Evolutionary conservation across 1,140 invertebrate species (phyloP).

Genomic region (Coptotermes formosanus): DNA sequence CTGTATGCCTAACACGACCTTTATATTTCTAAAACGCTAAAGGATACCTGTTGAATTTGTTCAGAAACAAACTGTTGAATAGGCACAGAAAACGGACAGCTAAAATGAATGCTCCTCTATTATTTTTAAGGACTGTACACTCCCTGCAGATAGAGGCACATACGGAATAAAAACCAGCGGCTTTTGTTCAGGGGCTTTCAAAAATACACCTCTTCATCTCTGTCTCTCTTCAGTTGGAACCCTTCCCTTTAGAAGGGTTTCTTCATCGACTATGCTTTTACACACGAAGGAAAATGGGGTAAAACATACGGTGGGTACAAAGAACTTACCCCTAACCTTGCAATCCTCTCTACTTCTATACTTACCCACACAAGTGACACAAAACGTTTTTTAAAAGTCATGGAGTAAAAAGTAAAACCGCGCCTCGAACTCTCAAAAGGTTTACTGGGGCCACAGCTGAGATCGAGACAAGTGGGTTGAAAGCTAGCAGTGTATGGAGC

Average conservation of each 20-base stretch:
- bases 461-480: neutral
- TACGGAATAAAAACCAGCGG: neutral
- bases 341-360: neutral
- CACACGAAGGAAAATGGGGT: neutral
- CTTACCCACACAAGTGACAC: neutral
- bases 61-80: no score
- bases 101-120: constrained; percentile 6
- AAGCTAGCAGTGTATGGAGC: neutral
- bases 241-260: neutral
- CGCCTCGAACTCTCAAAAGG: neutral
- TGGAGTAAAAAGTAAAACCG: neutral
- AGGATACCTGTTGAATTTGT: no score
- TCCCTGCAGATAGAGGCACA: neutral
- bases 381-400: neutral
- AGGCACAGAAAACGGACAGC: neutral
- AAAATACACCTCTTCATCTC: neutral
- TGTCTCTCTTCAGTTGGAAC: neutral
- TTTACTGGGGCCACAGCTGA: neutral
- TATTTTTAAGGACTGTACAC: constrained; percentile 17
- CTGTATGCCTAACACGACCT: neutral
- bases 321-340: neutral
- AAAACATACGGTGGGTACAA: constrained; percentile 12
- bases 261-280: neutral
- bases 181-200: constrained; percentile 11
- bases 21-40: neutral